phyloP scores from a whole-genome alignment of 1,140 invertebrate species.

The Cheumatopsyche charites region DNA sequence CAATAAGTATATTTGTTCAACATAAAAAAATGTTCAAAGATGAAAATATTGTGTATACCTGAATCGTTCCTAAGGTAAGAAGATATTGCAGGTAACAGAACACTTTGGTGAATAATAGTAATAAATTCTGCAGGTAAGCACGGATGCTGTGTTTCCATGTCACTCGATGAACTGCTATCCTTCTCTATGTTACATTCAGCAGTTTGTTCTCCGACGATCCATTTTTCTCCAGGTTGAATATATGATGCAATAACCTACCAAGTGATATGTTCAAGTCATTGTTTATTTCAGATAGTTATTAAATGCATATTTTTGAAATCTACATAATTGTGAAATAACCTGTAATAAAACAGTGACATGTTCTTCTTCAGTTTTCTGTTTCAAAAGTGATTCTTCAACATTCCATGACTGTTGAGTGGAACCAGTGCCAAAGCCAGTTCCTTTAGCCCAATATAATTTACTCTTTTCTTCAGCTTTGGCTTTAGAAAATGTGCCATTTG shows the following conservation, averaged over 20 bases:
- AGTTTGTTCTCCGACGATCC: slow-evolving; percentile 57
- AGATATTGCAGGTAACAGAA: slow-evolving; percentile 84
- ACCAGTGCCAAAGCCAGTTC: slow-evolving; percentile 93
- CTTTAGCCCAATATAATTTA: slow-evolving; percentile 94
- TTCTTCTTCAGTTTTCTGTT: slow-evolving; percentile 90
- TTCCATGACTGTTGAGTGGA: slow-evolving; percentile 96
- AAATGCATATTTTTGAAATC: too few species aligned
- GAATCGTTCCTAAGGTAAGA: slow-evolving; percentile 95
- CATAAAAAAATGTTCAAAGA: slow-evolving; percentile 32
- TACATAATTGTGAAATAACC: slow-evolving; percentile 52
- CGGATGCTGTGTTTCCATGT: slow-evolving; percentile 53
- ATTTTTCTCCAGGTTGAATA: slow-evolving; percentile 77
- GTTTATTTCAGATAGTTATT: slow-evolving; percentile 4
- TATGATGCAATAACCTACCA: slow-evolving; percentile 81
- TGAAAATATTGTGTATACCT: slow-evolving; percentile 58
- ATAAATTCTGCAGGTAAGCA: slow-evolving; percentile 70
- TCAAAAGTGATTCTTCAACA: slow-evolving; percentile 87
- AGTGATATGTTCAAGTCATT: slow-evolving; percentile 55
- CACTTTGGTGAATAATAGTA: slow-evolving; percentile 80
- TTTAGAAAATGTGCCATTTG: slow-evolving; percentile 53
- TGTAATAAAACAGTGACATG: slow-evolving; percentile 85
- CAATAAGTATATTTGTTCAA: slow-evolving; percentile 29
- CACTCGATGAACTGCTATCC: slow-evolving; percentile 53
- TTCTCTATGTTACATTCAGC: slow-evolving; percentile 46
- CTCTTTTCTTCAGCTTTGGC: slow-evolving; percentile 73